Evolutionary conservation across 35 echinoderm and acorn worm genomes (phyloP).

Genomic region (Ptychodera flava): DNA sequence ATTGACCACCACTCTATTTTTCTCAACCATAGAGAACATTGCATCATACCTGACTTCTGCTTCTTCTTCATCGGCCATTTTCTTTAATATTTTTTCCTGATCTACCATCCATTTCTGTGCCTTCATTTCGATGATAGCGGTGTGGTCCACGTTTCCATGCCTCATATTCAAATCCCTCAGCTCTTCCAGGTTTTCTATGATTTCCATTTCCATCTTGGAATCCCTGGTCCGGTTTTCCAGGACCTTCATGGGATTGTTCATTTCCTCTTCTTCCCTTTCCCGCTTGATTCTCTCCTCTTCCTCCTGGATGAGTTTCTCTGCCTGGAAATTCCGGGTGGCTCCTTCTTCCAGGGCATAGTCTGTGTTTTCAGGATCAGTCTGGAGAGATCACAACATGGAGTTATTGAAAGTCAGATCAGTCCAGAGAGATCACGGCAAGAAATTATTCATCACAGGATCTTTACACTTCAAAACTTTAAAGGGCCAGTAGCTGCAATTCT

Average conservation of each 20-base stretch:
- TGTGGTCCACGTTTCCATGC: conserved; percentile 64
- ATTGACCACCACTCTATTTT: not conserved
- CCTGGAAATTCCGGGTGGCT: conserved; percentile 88
- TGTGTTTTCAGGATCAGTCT: conserved; percentile 90
- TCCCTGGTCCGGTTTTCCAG: conserved; percentile 92
- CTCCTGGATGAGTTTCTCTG: conserved; percentile 66
- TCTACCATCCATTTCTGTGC: conserved; percentile 34
- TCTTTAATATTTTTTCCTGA: conserved; percentile 23
- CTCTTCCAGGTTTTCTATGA: conserved; percentile 82
- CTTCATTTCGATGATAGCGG: conserved; percentile 58
- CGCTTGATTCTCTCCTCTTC: conserved; percentile 56
- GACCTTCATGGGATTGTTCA: conserved; percentile 95
- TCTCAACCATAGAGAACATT: no score
- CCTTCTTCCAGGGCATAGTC: conserved; percentile 90
- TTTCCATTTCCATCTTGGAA: conserved; percentile 70
- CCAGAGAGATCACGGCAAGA: no score
- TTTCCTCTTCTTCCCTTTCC: conserved; percentile 75
- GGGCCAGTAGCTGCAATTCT: no score
- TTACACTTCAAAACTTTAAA: no score
- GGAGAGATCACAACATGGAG: not conserved
- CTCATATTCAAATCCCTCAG: conserved; percentile 71
- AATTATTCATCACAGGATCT: no score
- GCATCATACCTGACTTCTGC: conserved; percentile 82
- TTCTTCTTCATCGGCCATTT: conserved; percentile 93
- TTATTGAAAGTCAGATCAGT: no score